These are phyloP conservation scores for Drosophila testacea DNA, from an alignment of 2,888 invertebrate species.

Conservation along the genomic window DNA sequence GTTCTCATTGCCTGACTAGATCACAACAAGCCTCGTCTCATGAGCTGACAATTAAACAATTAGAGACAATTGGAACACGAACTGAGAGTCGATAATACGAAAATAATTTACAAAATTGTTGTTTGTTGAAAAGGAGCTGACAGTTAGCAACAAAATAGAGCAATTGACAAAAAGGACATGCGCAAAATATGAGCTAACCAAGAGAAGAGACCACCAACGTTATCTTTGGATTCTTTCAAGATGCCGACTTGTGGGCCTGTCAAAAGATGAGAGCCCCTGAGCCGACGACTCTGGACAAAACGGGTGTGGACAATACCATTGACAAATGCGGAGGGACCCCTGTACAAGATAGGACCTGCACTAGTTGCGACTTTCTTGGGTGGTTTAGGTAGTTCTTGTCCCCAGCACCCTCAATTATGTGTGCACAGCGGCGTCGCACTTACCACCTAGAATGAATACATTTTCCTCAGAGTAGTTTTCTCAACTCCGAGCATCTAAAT, in stretches of 20 bases:
- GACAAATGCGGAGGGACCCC: slow-evolving; percentile 56
- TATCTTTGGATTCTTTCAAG: slow-evolving; percentile 54
- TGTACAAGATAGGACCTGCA: slow-evolving; percentile 28
- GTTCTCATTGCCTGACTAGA: slow-evolving; percentile 29
- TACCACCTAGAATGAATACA: slow-evolving; percentile 82
- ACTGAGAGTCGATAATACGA: slow-evolving; percentile 81
- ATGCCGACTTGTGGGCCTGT: slow-evolving; percentile 67
- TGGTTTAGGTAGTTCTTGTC: slow-evolving; percentile 44
- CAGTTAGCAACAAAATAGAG: slow-evolving; percentile 69
- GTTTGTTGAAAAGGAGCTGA: slow-evolving; percentile 51
- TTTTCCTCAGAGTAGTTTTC: slow-evolving; percentile 26
- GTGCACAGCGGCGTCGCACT: slow-evolving; percentile 83
- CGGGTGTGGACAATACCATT: slow-evolving; percentile 75
- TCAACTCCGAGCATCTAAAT: slow-evolving; percentile 59
- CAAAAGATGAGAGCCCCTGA: slow-evolving; percentile 62
- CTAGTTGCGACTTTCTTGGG: slow-evolving; percentile 63
- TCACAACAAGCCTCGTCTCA: slow-evolving; percentile 49
- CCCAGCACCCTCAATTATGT: slow-evolving; percentile 75
- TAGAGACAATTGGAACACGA: slow-evolving; percentile 76
- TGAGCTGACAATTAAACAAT: slow-evolving; percentile 82
- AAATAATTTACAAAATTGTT: slow-evolving; percentile 75
- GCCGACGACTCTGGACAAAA: slow-evolving; percentile 35
- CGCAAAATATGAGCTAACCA: slow-evolving; percentile 64
- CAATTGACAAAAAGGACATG: slow-evolving; percentile 74
- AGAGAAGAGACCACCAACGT: slow-evolving; percentile 63